A percentile compares a stretch with the other conserved stretches of the same genome.
Conservation (phyloP, 2,113 vertebrate genomes). For the Orientallactaga bullata region DNA sequence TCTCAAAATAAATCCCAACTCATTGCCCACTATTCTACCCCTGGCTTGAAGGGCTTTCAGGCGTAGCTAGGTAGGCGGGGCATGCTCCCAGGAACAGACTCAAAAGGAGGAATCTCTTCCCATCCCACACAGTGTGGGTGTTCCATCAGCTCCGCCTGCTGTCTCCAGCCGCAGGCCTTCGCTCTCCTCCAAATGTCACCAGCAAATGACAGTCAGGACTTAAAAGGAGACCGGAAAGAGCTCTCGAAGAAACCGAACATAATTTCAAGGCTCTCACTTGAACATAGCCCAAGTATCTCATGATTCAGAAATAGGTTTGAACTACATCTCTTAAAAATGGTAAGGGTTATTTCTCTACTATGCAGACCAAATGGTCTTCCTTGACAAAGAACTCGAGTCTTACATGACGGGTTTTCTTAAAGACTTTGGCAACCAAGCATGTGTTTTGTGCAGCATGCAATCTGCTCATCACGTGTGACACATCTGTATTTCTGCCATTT, state of each 20-base stretch:
- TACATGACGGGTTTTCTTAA: not conserved
- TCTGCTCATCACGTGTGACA: not conserved
- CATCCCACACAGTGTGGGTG: accelerated
- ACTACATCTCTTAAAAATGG: not conserved
- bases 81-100: not conserved
- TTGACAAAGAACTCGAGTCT: not conserved
- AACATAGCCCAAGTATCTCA: not conserved
- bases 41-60: not conserved
- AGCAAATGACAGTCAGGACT: not conserved
- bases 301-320: constrained; percentile 1
- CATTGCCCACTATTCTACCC: accelerated
- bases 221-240: not conserved
- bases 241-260: not conserved
- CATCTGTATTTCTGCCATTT: not conserved
- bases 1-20: not conserved
- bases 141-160: accelerated
- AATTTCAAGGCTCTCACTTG: not conserved
- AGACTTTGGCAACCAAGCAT: not conserved
- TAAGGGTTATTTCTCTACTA: not conserved
- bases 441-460: not conserved
- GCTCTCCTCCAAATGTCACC: not conserved
- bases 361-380: not conserved
- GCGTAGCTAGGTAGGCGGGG: accelerated
- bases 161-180: no score
- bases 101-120: not conserved